Evolutionary conservation across 2,113 vertebrate species (phyloP).

Genomic region (Bufo bufo): DNA sequence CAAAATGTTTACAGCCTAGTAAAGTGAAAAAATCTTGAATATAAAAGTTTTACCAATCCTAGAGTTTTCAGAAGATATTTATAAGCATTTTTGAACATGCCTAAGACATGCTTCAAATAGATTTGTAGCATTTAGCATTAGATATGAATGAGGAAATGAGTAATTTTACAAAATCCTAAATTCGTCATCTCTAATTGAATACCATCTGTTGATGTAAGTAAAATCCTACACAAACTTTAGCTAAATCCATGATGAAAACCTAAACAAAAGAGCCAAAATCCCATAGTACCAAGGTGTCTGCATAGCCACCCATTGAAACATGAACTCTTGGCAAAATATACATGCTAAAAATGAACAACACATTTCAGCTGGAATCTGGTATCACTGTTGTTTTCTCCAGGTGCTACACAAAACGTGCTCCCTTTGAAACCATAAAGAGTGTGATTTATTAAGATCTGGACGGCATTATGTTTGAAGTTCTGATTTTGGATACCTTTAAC

Average conservation of each 20-base stretch:
- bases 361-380: conserved; percentile 18
- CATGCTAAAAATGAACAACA: conserved; percentile 33
- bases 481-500: not conserved
- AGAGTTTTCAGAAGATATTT: not conserved
- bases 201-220: conserved; percentile 1
- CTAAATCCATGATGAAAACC: conserved; percentile 14
- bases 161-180: conserved; percentile 7
- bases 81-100: not conserved
- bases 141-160: conserved; percentile 14
- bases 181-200: not conserved
- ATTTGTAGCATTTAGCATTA: no score
- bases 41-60: not conserved
- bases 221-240: conserved; percentile 24
- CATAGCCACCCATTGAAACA: conserved; percentile 20
- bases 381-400: conserved; percentile 4
- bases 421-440: conserved; percentile 4
- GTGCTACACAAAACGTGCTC: conserved; percentile 13
- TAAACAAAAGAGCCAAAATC: conserved; percentile 26
- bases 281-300: not conserved
- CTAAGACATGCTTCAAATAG: not conserved
- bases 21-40: not conserved
- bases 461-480: not conserved
- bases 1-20: no score
- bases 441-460: not conserved
- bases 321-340: conserved; percentile 35